phyloP scores from a whole-genome alignment of 2,888 invertebrate species.

The Mimachlamys varia region DNA sequence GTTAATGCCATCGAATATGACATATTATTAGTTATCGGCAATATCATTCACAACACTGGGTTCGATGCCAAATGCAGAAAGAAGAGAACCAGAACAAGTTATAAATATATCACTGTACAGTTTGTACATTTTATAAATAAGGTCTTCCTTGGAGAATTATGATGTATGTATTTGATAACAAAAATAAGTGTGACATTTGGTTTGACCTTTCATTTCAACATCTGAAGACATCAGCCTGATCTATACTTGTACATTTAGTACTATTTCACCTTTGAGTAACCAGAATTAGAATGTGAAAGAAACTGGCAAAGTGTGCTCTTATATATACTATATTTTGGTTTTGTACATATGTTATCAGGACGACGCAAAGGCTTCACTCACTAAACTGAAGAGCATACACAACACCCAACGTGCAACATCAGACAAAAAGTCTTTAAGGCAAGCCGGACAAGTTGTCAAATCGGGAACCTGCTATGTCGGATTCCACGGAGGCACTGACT shows the following conservation, averaged over 20 bases:
- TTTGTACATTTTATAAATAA: no score
- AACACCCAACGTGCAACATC: not conserved
- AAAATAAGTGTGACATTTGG: no score
- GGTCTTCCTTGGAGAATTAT: no score
- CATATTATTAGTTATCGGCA: not conserved
- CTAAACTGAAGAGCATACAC: not conserved
- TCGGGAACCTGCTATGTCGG: not conserved
- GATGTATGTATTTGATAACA: no score
- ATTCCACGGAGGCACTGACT: not conserved
- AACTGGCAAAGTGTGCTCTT: no score
- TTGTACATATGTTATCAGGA: not conserved
- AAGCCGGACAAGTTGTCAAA: not conserved
- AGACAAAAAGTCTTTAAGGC: not conserved
- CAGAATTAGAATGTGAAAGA: no score
- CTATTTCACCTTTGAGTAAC: no score
- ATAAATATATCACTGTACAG: not conserved
- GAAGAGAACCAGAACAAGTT: not conserved
- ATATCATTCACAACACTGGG: not conserved
- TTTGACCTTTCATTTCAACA: no score
- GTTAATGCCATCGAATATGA: not conserved
- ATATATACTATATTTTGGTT: no score
- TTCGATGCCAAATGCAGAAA: not conserved
- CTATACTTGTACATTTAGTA: no score
- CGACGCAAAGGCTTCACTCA: not conserved
- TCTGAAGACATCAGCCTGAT: no score